Percentiles rank a stretch among this genome's conserved stretches.
Evolutionary conservation across 2,888 invertebrate species (phyloP).

Genomic region (Phania funesta): DNA sequence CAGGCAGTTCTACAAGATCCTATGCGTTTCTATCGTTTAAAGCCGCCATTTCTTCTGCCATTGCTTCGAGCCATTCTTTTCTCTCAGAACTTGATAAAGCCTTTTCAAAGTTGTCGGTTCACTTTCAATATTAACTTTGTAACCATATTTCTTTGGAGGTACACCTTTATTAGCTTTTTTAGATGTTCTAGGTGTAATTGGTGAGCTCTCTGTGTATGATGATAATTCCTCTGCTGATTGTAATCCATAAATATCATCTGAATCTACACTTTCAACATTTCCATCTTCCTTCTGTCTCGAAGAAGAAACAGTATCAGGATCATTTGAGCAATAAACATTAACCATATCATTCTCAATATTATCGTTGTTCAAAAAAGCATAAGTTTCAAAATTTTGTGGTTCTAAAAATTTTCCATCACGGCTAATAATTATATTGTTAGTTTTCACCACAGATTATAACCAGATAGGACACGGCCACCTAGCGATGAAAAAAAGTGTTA

Average conservation of each 20-base stretch:
- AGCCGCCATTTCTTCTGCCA: not conserved
- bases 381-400: no score
- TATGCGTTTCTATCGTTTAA: not conserved
- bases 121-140: not conserved
- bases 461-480: no score
- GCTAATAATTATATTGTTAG: not conserved
- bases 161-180: not conserved
- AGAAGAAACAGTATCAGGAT: no score
- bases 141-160: not conserved
- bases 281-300: no score
- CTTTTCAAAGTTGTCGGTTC: not conserved
- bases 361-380: not conserved
- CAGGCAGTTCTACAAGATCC: not conserved
- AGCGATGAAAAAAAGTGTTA: no score
- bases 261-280: no score
- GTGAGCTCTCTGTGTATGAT: not conserved
- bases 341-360: not conserved
- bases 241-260: no score
- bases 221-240: not conserved
- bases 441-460: no score
- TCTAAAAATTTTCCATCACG: not conserved
- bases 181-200: not conserved
- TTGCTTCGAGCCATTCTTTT: not conserved
- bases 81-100: not conserved
- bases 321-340: not conserved